Base-by-base conservation (phyloP, 2,113 vertebrate genomes). In the Odontesthes bonariensis region DNA sequence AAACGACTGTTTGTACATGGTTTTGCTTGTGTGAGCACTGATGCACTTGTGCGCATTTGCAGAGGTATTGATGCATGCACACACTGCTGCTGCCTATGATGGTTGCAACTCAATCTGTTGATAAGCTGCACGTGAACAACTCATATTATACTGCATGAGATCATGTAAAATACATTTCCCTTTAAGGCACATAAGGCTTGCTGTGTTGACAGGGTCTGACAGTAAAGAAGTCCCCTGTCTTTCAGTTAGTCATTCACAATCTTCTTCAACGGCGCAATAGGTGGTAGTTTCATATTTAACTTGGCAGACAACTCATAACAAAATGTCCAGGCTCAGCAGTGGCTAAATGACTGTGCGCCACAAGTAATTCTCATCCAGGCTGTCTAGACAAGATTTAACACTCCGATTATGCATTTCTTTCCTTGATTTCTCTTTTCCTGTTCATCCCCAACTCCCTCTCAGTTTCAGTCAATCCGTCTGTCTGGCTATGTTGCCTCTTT, bases 351-450 rank as follows among this genome's bases (percentile, higher is more conserved):
- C 81, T 81, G 74, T 70, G 65, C 62, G 59, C 74, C 61, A 19
- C 75, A 73, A 38, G 23, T 69, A 76, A 62, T 62, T 83, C 81
- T 75, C 59, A 86, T 76, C 64, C 62, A 76, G 49, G 61, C 81
- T 71, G 82, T 81, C 82, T 80, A 74, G 82, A 86, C 85, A 44
- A 86, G 58, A 62, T 82, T 8, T 8, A 61, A 73, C 72, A 83
- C 58, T 75, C 46, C 78, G 22, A 73, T 73, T 82, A 31, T 69
- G 31, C 61, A 51, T 70, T 73, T 80, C 64, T 72, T 72, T 75
- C 49, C 74, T 54, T 69, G 42, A 80, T 79, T 81, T 81, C 73
- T 68, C 57, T 62, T 57, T 64, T 46, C 40, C 62, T 58, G 31
- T 69, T 79, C 53, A 52, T 79, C 64, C 60, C 31, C 54, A 63